Evolutionary conservation across 2,888 invertebrate genomes (phyloP).

Genomic region (Eurytoma adleriae): DNA sequence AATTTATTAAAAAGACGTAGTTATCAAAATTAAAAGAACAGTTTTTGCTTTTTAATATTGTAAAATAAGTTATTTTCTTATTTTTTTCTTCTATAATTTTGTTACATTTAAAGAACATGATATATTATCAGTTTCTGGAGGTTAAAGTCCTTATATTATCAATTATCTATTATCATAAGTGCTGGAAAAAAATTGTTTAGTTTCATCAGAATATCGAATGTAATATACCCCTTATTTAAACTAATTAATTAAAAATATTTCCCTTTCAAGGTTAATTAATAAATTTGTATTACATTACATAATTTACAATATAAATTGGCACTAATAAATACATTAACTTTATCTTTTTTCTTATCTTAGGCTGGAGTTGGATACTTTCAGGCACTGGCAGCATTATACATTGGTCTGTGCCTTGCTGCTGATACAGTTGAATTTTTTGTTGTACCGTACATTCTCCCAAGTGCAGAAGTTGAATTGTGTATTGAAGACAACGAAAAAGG

Average conservation of each 20-base stretch:
- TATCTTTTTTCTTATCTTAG: slow-evolving; percentile 71
- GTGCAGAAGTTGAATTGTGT: slow-evolving; percentile 87
- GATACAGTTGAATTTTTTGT: slow-evolving; percentile 84
- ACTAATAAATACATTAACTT: not conserved
- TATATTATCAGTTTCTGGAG: slow-evolving; percentile 16
- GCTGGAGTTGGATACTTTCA: slow-evolving; percentile 86
- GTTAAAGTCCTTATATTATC: slow-evolving; percentile 39
- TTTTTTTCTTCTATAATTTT: not conserved
- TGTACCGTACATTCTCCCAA: slow-evolving; percentile 85
- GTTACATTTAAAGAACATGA: slow-evolving; percentile 1
- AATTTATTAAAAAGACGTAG: not conserved
- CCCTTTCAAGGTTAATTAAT: not conserved
- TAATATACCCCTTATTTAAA: not conserved
- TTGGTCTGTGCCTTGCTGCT: slow-evolving; percentile 83
- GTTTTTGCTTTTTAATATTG: not conserved
- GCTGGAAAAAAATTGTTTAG: not conserved
- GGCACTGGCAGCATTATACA: slow-evolving; percentile 80
- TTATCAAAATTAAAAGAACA: not conserved
- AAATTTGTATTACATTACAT: not conserved
- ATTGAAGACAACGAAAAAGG: slow-evolving; percentile 84
- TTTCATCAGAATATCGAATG: not conserved
- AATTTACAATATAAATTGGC: not conserved
- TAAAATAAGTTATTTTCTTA: too few relatives aligned
- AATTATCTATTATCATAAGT: slow-evolving; percentile 21
- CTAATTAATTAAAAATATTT: not conserved